phyloP scores from a whole-genome alignment of 2,113 vertebrate genomes.

The Myiopsitta monachus region DNA sequence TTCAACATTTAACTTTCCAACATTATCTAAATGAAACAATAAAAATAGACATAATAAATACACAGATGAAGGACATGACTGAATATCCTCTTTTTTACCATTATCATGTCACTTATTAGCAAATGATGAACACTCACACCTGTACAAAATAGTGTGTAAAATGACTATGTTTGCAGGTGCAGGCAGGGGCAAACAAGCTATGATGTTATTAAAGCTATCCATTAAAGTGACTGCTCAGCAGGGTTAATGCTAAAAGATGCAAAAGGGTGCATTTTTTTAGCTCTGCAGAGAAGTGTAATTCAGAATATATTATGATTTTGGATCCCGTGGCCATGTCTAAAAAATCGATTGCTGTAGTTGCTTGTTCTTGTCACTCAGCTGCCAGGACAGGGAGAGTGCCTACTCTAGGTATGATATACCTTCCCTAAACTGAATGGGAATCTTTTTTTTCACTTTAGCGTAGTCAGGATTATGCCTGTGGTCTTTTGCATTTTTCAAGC shows the following conservation, averaged over 20 bases:
- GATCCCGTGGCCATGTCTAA: background rate
- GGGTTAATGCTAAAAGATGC: background rate
- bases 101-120: background rate
- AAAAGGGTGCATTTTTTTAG: background rate
- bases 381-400: background rate
- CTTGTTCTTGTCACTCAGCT: background rate
- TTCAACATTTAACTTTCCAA: background rate
- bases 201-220: background rate
- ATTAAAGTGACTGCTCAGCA: background rate
- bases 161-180: background rate
- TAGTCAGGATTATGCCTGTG: background rate
- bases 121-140: background rate
- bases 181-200: background rate
- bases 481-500: background rate
- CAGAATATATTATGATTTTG: background rate
- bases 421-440: background rate
- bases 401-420: background rate
- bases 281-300: background rate
- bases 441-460: background rate
- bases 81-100: background rate
- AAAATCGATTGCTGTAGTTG: background rate
- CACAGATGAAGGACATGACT: background rate
- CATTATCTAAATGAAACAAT: background rate
- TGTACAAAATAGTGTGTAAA: background rate
- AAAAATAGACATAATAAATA: background rate